Conservation (phyloP, 2,797 vertebrate genomes). For the Spatula clypeata region DNA sequence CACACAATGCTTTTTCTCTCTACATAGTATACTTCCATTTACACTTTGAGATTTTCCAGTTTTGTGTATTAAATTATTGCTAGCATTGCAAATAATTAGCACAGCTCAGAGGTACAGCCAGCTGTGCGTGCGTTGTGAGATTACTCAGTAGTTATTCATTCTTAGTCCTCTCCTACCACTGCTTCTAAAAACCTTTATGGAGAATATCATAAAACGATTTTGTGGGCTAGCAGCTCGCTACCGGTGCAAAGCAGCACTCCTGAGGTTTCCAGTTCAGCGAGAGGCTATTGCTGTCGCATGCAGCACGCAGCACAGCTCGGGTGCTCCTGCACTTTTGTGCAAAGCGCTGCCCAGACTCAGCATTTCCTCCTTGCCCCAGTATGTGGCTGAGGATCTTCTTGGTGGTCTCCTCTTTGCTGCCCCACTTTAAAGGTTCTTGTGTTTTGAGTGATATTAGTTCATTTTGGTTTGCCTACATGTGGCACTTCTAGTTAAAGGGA, state of each 20-base stretch:
- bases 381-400: not conserved
- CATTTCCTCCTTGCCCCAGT: not conserved
- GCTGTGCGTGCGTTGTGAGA: not conserved
- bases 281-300: accelerated
- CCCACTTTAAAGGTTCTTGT: not conserved
- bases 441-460: accelerated
- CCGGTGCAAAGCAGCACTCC: not conserved
- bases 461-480: not conserved
- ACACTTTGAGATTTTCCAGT: not conserved
- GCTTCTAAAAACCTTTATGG: not conserved
- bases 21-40: not conserved
- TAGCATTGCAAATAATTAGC: not conserved
- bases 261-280: not conserved
- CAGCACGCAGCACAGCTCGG: not conserved
- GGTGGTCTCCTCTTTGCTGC: not conserved
- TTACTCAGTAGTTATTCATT: not conserved
- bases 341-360: not conserved
- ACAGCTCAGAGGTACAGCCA: not conserved
- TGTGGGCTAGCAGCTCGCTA: not conserved
- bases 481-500: not conserved
- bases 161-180: not conserved
- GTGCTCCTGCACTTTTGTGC: not conserved
- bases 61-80: not conserved
- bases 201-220: not conserved
- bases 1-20: not conserved